Percentiles rank a stretch among this genome's conserved stretches.
Conservation (phyloP, 1,140 invertebrate species). For the Hydropsyche tenuis region DNA sequence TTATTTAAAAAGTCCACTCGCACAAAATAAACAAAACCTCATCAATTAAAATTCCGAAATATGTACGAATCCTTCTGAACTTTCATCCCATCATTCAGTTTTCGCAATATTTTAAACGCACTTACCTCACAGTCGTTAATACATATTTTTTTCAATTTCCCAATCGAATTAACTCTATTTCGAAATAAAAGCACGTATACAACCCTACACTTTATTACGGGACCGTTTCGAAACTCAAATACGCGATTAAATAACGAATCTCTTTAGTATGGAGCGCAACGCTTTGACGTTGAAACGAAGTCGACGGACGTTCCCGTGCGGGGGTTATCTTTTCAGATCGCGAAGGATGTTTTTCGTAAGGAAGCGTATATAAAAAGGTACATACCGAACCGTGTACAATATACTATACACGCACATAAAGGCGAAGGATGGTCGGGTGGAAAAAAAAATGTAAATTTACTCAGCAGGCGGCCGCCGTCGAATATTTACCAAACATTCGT, state of each 20-base stretch:
- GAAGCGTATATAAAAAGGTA: not conserved
- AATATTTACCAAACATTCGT: conserved; percentile 38
- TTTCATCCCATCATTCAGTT: no score
- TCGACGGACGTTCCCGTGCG: no score
- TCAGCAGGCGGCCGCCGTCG: conserved; percentile 30
- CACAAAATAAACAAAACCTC: no score
- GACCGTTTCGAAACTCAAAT: not conserved
- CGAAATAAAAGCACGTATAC: no score
- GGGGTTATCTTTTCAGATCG: conserved; percentile 17
- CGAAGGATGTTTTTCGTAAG: conserved; percentile 2
- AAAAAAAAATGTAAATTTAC: conserved; percentile 34
- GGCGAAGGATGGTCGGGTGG: not conserved
- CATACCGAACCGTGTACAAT: not conserved
- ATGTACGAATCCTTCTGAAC: no score
- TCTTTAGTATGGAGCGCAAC: not conserved
- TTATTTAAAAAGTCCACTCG: no score
- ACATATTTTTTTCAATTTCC: no score
- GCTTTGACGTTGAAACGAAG: conserved; percentile 5
- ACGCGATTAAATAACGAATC: not conserved
- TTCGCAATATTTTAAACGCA: no score
- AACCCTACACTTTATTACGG: no score
- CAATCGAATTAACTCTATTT: no score
- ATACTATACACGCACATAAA: not conserved
- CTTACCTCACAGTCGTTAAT: no score
- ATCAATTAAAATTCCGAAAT: no score